A percentile compares a stretch with the other conserved stretches of the same genome.
Conservation (phyloP, 1,140 invertebrate genomes). For the Belonocnema kinseyi region DNA sequence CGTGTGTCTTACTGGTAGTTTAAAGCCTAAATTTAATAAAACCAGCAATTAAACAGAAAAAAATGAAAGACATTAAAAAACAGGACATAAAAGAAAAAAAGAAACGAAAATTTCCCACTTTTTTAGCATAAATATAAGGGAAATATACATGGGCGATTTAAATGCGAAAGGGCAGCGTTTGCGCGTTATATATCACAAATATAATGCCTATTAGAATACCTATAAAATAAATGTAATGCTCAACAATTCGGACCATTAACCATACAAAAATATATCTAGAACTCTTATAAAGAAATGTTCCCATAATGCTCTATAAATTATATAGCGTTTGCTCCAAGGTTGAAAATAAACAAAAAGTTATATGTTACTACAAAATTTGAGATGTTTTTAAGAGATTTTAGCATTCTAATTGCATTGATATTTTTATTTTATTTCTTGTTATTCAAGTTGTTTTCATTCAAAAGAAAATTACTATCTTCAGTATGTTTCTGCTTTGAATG, state of each 20-base stretch:
- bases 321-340: background rate
- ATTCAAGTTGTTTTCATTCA: too few species aligned
- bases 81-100: background rate
- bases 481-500: too few species aligned
- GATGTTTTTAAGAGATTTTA: background rate
- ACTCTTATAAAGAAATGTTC: slow-evolving; percentile 4
- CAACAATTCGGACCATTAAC: background rate
- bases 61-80: background rate
- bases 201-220: too few species aligned
- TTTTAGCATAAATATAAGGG: background rate
- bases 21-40: slow-evolving; percentile 3
- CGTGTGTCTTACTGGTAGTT: background rate
- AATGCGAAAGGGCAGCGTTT: background rate
- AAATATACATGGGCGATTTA: background rate
- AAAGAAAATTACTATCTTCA: too few species aligned
- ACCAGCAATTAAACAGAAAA: background rate
- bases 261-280: background rate
- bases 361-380: background rate
- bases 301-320: slow-evolving; percentile 1
- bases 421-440: too few species aligned
- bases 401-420: too few species aligned
- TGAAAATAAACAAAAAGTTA: background rate
- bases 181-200: background rate
- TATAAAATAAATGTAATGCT: background rate
- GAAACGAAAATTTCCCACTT: background rate